Base-by-base conservation (phyloP, 64 coral and sea anemone species). In the Stichodactyla helianthus region DNA sequence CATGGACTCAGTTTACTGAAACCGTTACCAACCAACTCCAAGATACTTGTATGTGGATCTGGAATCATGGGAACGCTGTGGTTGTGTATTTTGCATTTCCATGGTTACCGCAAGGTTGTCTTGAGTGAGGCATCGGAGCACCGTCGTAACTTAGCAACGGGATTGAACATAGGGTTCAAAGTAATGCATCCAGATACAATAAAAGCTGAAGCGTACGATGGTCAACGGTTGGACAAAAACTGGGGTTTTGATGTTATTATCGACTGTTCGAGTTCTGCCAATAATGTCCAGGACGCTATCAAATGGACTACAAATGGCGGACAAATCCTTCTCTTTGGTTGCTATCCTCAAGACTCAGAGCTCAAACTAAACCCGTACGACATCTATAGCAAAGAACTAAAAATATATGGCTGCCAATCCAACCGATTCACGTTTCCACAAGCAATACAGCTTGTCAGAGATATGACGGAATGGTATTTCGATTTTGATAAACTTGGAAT, bases 231-330 rank as follows among this genome's bases (percentile, higher is more conserved):
- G 27, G 63, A 88, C 15, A 82, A 91, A 23, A 55, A 27, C 26
- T 98, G 95, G 92, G 95, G 95, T 35, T 98, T 98, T 84, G 95
- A 94, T 89, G 95, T 88, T 59, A 61, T 98, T 28, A 82, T 98
- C 80, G 95, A 98, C n/a, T 94, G 92, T 59, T 90, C 87, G 51
- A 87, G 84, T n/a, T 86, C 67, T 77, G 64, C 90, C 7, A 63
- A 51, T 35, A 84, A 85, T 63, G 80, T 95, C 67, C 89, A 88
- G 19, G 82, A 93, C 82, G 90, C 90, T 26, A 76, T 89, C 20
- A 89, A 79, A 67, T 95, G 94, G 94, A 88, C 93, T 55, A 25
- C 83, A 20, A 79, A 84, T 70, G 94, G 90, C 77, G 94, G 94
- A 19, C 87, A 95, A 54, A 59, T 95, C 19, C 90, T 95, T 83